Base-by-base conservation (phyloP, 2,888 invertebrate genomes). In the Merodon equestris region DNA sequence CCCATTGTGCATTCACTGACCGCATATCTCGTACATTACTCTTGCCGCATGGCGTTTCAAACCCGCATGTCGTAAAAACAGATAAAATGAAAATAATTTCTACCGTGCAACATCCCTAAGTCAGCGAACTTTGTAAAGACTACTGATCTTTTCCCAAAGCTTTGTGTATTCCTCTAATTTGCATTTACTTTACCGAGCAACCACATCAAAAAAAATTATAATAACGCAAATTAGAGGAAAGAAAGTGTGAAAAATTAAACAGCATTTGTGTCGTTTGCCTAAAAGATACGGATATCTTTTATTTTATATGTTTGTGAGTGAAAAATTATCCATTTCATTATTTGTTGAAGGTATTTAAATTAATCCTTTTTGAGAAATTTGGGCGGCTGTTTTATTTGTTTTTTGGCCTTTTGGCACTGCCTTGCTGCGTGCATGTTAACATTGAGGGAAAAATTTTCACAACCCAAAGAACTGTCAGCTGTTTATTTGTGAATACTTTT, bases 241-340 rank as follows among this genome's bases (percentile, higher is more conserved):
- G 34, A 72, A 68, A 67, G 77, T 77, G 73, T 51, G 66, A 61
- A 73, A 70, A 77, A 67, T 61, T 58, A 72, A 72, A 67, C 53
- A 72, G 36, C 61, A 38, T 63, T 77, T 58, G 67, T 68, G 67
- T 58, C 66, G 51, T 72, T 73, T 42, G 66, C 71, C n/a, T n/a
- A n/a, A n/a, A 77, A 42, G 53, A 51, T 57, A 63, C 48, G 42
- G 53, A 51, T 57, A 63, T 44, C 44, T 61, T 58, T 56, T 58
- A 38, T 48, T 63, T 34, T 19, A 45, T 71, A 56, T 71, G 50
- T 47, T 53, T 53, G 40, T 54, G 47, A 56, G 38, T 67, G 36
- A 53, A 71, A 48, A 71, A 61, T 47, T 40, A 68, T 70, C 60
- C 76, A 38, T 56, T 77, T 67, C 48, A 67, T 56, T 77, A 58